A percentile compares a stretch with the other conserved stretches of the same genome.
Conservation (phyloP, 2,888 invertebrate genomes). For the Macrophya annulata region DNA sequence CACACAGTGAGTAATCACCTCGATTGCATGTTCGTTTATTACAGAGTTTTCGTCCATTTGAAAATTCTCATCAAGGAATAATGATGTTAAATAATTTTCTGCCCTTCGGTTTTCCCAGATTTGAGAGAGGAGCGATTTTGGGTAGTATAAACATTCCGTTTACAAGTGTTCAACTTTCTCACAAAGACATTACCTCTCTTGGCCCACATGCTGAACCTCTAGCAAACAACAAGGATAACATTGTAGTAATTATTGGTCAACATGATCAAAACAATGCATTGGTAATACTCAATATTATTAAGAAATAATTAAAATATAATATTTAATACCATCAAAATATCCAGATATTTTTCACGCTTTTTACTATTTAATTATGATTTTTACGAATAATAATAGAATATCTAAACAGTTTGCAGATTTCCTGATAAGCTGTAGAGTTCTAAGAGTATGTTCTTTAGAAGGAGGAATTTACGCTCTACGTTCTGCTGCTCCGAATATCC, state of each 20-base stretch:
- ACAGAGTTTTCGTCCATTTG: background rate
- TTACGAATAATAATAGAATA: background rate
- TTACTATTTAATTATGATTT: background rate
- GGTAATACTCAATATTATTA: conserved; percentile 80
- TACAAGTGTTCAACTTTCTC: conserved; percentile 88
- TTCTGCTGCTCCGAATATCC: conserved; percentile 84
- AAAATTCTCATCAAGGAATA: conserved; percentile 4
- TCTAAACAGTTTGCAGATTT: conserved; percentile 90
- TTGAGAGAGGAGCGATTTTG: conserved; percentile 88
- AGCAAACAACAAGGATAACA: conserved; percentile 84
- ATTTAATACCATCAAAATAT: conserved; percentile 4
- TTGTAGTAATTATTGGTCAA: conserved; percentile 90
- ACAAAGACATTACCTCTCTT: conserved; percentile 86
- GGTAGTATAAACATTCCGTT: conserved; percentile 95
- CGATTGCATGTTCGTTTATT: conserved; percentile 63
- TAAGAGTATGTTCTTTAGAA: conserved; percentile 92
- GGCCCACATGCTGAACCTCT: conserved; percentile 84
- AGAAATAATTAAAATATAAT: conserved; percentile 68
- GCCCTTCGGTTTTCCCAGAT: conserved; percentile 81
- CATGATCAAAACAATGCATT: conserved; percentile 89
- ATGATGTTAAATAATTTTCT: conserved; percentile 31
- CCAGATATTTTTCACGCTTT: background rate
- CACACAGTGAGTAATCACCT: conserved; percentile 81
- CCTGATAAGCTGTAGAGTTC: conserved; percentile 89
- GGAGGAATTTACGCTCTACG: conserved; percentile 92